Percentiles rank a stretch among this genome's conserved stretches.
phyloP scores from a whole-genome alignment of 2,888 invertebrate genomes.

The Diploptera punctata region DNA sequence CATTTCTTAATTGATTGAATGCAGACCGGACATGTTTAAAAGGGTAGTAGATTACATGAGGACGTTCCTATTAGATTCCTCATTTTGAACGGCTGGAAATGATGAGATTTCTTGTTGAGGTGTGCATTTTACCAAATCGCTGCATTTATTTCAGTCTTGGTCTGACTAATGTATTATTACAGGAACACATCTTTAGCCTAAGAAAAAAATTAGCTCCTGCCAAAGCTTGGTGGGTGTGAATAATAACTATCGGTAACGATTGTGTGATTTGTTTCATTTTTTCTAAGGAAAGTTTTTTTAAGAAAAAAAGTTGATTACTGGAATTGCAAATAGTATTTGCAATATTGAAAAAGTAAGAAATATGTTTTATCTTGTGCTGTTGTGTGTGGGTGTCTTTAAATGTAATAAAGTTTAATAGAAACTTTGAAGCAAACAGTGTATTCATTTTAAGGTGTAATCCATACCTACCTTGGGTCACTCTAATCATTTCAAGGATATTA shows the following conservation, averaged over 20 bases:
- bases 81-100: slow-evolving; percentile 35
- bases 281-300: slow-evolving; percentile 36
- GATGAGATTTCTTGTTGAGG: slow-evolving; percentile 33
- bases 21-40: slow-evolving; percentile 22
- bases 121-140: slow-evolving; percentile 32
- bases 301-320: slow-evolving; percentile 19
- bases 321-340: slow-evolving; percentile 32
- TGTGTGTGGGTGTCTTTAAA: slow-evolving; percentile 40
- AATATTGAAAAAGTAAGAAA: slow-evolving; percentile 35
- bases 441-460: no score
- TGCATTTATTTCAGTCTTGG: slow-evolving; percentile 36
- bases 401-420: slow-evolving; percentile 40
- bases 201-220: slow-evolving; percentile 29
- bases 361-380: slow-evolving; percentile 40
- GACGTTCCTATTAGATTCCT: slow-evolving; percentile 34
- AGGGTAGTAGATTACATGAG: slow-evolving; percentile 26
- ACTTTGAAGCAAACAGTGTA: slow-evolving; percentile 30
- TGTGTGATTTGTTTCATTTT: slow-evolving; percentile 33
- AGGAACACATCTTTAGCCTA: slow-evolving; percentile 33
- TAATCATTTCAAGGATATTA: no score
- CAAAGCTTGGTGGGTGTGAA: slow-evolving; percentile 18
- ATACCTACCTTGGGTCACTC: no score
- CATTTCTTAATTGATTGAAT: slow-evolving; percentile 31
- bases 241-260: slow-evolving; percentile 27
- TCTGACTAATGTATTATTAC: slow-evolving; percentile 31